phyloP scores from a whole-genome alignment of 2,113 vertebrate genomes.

The Crotalus viridis region DNA sequence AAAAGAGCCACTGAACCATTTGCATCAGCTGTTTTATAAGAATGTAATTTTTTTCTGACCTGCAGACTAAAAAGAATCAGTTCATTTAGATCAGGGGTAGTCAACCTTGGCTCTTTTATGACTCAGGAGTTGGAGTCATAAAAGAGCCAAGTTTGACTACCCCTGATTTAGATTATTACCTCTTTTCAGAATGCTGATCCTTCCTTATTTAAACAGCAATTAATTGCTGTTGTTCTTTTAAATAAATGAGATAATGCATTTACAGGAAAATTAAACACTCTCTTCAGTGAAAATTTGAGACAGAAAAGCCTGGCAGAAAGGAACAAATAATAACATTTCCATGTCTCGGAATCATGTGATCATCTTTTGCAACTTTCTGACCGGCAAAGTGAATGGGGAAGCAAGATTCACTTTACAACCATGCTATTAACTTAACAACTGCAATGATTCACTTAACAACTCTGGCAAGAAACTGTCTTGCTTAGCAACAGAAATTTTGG shows the following conservation, averaged over 20 bases:
- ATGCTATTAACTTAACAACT: neutral
- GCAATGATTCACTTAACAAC: neutral
- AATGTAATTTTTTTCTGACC: neutral
- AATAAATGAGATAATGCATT: neutral
- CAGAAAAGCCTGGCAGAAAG: neutral
- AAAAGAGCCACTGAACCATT: neutral
- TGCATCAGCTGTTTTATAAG: neutral
- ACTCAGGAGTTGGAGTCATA: too few species aligned
- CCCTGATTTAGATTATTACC: neutral
- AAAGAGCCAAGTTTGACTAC: too few species aligned
- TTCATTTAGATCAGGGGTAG: neutral
- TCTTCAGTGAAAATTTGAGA: neutral
- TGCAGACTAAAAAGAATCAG: neutral
- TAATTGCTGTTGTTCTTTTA: neutral
- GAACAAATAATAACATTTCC: neutral
- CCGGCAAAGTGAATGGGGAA: neutral
- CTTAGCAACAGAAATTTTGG: neutral
- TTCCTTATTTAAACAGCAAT: neutral
- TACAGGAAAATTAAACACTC: neutral
- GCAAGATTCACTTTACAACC: neutral
- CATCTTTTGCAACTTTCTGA: neutral
- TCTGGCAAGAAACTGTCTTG: neutral
- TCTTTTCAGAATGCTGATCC: neutral
- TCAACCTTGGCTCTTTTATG: too few species aligned
- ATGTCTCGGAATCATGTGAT: neutral